Evolutionary conservation across 1,140 invertebrate species (phyloP).

Genomic region (Coelopa frigida): DNA sequence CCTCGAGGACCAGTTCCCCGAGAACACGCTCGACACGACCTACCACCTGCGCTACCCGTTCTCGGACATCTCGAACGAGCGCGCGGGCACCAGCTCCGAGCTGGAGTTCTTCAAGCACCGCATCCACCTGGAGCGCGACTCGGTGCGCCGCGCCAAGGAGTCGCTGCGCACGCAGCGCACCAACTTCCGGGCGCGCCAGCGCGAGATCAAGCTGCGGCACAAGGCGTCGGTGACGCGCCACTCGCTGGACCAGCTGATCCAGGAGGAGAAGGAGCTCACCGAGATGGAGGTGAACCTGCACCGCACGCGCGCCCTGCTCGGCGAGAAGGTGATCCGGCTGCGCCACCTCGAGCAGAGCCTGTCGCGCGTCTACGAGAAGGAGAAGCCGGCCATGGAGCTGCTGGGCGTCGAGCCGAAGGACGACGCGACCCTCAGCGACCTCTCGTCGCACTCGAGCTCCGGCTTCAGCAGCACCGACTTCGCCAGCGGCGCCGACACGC

Average conservation of each 20-base stretch:
- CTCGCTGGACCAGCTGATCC: slow-evolving; percentile 53
- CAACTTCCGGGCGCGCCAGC: slow-evolving; percentile 33
- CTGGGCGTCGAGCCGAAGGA: slow-evolving; percentile 45
- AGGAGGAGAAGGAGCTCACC: slow-evolving; percentile 70
- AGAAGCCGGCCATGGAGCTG: slow-evolving; percentile 42
- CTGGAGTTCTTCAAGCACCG: slow-evolving; percentile 73
- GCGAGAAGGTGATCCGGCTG: slow-evolving; percentile 71
- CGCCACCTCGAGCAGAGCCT: slow-evolving; percentile 68
- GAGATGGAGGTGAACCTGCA: slow-evolving; percentile 74
- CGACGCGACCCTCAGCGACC: slow-evolving; percentile 55
- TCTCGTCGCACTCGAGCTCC: slow-evolving; percentile 59
- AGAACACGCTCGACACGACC: slow-evolving; percentile 58
- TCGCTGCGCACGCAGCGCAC: slow-evolving; percentile 50
- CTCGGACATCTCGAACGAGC: slow-evolving; percentile 52
- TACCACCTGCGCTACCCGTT: slow-evolving; percentile 69
- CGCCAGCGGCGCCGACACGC: slow-evolving; percentile 51
- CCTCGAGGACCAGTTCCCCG: slow-evolving; percentile 69
- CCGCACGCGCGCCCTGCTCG: slow-evolving; percentile 64
- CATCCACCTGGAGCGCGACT: slow-evolving; percentile 68
- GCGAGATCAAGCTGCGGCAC: slow-evolving; percentile 35
- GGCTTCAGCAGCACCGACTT: slow-evolving; percentile 64
- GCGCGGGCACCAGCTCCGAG: slow-evolving; percentile 50
- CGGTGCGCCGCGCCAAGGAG: slow-evolving; percentile 64
- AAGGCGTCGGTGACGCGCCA: slow-evolving; percentile 44
- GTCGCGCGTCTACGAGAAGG: slow-evolving; percentile 50